Conservation (phyloP, 2,888 invertebrate species). For the Trichogramma evanescens region DNA sequence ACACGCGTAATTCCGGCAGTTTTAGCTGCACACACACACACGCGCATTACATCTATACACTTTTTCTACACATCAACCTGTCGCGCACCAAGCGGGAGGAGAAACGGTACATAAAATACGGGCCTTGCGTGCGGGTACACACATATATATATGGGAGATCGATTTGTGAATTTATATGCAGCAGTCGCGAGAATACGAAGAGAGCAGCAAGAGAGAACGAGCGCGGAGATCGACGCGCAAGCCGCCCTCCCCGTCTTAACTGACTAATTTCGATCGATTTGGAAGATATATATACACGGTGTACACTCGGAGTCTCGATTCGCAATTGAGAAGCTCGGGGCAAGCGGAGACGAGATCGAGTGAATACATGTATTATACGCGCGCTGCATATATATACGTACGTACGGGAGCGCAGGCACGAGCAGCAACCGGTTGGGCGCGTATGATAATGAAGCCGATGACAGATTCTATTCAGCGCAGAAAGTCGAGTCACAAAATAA, state of each 20-base stretch:
- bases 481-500: constrained; percentile 15
- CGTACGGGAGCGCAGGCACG: too few relatives aligned
- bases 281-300: constrained; percentile 5
- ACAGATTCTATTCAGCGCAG: constrained; percentile 13
- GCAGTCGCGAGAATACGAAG: too few relatives aligned
- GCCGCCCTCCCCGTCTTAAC: constrained; percentile 6
- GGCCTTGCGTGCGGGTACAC: too few relatives aligned
- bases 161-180: too few relatives aligned
- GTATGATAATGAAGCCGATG: constrained; percentile 19
- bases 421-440: not conserved
- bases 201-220: not conserved
- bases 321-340: too few relatives aligned
- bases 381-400: not conserved
- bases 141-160: too few relatives aligned
- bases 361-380: not conserved
- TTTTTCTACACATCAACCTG: not conserved
- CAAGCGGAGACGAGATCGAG: not conserved
- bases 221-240: not conserved
- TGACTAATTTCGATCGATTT: constrained; percentile 20
- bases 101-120: too few relatives aligned
- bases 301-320: too few relatives aligned
- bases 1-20: constrained; percentile 12
- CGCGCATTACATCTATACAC: not conserved
- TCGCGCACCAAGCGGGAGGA: not conserved
- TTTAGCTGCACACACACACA: not conserved